Base-by-base conservation (phyloP, 1,140 invertebrate genomes). In the Dendroctonus valens region DNA sequence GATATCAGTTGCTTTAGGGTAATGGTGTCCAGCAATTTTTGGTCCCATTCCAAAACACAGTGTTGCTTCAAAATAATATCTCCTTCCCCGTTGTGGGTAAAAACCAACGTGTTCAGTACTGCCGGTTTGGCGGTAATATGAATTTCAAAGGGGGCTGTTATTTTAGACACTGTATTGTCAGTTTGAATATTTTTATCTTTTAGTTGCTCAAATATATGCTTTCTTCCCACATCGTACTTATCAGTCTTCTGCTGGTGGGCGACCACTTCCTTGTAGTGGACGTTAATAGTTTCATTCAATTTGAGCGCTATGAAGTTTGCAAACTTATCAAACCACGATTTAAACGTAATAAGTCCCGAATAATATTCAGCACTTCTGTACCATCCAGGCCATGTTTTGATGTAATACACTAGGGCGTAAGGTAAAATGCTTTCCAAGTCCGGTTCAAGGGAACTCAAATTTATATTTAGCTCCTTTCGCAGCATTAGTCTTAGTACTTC, bases 381-480 rank as follows among this genome's bases (percentile, higher is more conserved):
- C 71, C 71, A 72, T 37, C 71, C 71, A 37, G 71, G 71, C 71
- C 71, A 72, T 6, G 59, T 67, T 59, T 61, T 72, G 11, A 70
- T 69, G 54, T 73, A 71, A 53, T 54, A 62, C n/a, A 73, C 67
- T 5, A 73, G 41, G 55, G 71, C 65, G 42, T 69, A 68, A 7
- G 67, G 69, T 26, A 71, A 50, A 44, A 64, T 41, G 15, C 8
- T 26, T 2, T 41, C 53, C 15, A 69, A 46, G 11, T 49, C 49
- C 3, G 46, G 26, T 12, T 67, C 54, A 39, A 71, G 58, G 15
- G 0, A n/a, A 50, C 69, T 58, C 8, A 69, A 15, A 50, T 67
- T 44, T n/a, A 73, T 48, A 12, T 61, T 41, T 42, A 72, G 51
- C 51, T 72, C 69, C 40, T 67, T 58, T 37, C 65, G 55, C 4